Base-by-base conservation (phyloP, 2,113 vertebrate species). In the Podarcis cretensis region DNA sequence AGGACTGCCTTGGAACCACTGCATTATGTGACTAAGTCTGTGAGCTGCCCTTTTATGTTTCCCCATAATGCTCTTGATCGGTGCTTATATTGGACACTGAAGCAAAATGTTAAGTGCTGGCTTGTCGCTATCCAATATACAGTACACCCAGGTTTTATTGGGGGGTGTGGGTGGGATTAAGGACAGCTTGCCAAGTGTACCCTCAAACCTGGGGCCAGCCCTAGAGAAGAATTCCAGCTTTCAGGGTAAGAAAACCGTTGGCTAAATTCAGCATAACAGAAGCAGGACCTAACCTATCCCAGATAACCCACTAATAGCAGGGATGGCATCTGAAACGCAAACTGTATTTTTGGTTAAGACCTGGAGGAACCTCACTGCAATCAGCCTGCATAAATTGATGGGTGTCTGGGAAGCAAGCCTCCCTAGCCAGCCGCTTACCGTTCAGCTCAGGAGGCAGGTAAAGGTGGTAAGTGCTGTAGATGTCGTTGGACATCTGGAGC, bases 401-500 rank as follows among this genome's bases (percentile, higher is more conserved):
- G 13, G 27, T 21, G 40, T 6, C 8, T 6, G 35, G 30, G 0
- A 37, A 21, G 6, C 12, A n/a, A 23, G 18, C 21, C 23, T 69
- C 43, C 43, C 37, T 21, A 48, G 65, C 37, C 30, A 40, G 66
- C 32, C 21, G 3, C 93, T 87, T 94, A 99, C 99, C 98, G 0
- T 97, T 99, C 65, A 99, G 97, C 48, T 97, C 97, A 0, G 96
- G 94, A 1, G 98, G 98, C 2, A 98, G 97, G 14, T 95, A 98
- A 32, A 99, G 96, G 57, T 96, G 95, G 89, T 98, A 99, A 0
- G 98, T 98, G 96, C 98, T 98, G 96, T 99, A 99, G 91, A 99
- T 98, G 81, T 99, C 98, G 9, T 99, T 99, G 81, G 40, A 96
- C 96, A 99, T 97, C 90, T 98, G 97, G 73, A 99, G 94, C 86